A percentile compares a stretch with the other conserved stretches of the same genome.
These are phyloP conservation scores for Saguinus imperator DNA, from an alignment of 2,113 vertebrate species.

Conservation along the genomic window DNA sequence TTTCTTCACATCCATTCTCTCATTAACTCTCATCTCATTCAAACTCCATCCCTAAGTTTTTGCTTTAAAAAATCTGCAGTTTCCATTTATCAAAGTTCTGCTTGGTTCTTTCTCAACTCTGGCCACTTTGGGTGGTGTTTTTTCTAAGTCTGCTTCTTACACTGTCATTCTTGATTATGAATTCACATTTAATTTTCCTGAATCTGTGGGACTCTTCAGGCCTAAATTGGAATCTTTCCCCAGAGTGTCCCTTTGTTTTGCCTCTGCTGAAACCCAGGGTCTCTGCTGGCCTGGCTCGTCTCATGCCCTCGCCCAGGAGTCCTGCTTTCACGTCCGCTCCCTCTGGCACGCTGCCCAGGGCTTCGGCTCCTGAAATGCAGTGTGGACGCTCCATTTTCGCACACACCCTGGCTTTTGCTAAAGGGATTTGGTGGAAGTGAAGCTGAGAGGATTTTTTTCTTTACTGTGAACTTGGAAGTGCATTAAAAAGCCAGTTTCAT, in stretches of 20 bases:
- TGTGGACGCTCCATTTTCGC: accelerated
- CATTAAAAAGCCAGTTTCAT: background rate
- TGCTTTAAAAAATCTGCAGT: background rate
- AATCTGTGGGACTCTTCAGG: background rate
- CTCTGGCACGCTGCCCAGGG: background rate
- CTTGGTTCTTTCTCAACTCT: background rate
- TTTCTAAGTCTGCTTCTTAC: background rate
- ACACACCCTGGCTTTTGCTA: too few species aligned
- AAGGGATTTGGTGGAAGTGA: background rate
- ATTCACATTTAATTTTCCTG: background rate
- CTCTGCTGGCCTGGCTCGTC: background rate
- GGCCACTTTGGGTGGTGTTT: accelerated
- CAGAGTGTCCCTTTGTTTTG: background rate
- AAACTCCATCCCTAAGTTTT: background rate
- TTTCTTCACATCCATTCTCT: background rate
- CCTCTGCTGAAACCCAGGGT: background rate
- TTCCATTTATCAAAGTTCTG: accelerated
- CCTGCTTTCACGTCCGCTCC: background rate
- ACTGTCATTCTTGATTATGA: background rate
- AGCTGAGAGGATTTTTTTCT: background rate
- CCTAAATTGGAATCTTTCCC: background rate
- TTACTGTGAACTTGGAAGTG: background rate
- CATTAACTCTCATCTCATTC: too few species aligned
- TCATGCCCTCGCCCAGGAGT: too few species aligned
- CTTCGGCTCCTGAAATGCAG: background rate